phyloP scores from a whole-genome alignment of 2,797 vertebrate genomes.

The Danio jaintianensis region DNA sequence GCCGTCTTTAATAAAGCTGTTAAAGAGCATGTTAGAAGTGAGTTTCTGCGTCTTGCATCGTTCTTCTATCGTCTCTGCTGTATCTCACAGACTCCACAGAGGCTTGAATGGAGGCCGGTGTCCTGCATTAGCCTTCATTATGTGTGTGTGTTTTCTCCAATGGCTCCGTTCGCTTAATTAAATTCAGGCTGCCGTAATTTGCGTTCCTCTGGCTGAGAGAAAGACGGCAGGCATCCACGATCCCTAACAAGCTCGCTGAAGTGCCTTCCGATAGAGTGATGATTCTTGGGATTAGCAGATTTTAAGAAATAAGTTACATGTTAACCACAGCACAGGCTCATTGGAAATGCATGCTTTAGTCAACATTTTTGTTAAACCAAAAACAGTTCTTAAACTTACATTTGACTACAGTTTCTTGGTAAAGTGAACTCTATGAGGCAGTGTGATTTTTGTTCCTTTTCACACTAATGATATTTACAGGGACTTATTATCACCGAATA shows the following conservation, averaged over 20 bases:
- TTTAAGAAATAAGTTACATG: background rate
- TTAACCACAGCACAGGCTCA: background rate
- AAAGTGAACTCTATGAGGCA: too few relatives aligned
- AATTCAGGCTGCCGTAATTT: constrained; percentile 17
- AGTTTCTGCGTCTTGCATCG: background rate
- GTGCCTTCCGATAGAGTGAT: constrained; percentile 42
- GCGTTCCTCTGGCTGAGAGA: background rate
- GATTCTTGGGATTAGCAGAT: constrained; percentile 13
- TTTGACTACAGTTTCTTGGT: too few relatives aligned
- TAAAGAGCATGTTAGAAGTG: background rate
- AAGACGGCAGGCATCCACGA: constrained; percentile 15
- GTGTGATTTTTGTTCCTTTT: too few relatives aligned
- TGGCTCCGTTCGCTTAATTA: constrained; percentile 13
- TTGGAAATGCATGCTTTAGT: too few relatives aligned
- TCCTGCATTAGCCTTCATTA: constrained; percentile 16
- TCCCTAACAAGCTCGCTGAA: constrained; percentile 36
- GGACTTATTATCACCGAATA: too few relatives aligned
- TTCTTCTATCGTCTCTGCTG: constrained; percentile 16
- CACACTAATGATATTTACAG: too few relatives aligned
- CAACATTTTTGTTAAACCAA: too few relatives aligned
- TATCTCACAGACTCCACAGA: constrained; percentile 14
- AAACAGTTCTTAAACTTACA: too few relatives aligned
- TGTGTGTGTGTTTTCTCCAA: constrained; percentile 10
- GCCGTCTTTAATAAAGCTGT: background rate
- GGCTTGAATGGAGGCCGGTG: constrained; percentile 15